Evolutionary conservation across 2,888 invertebrate genomes (phyloP).

Genomic region (Escarpia spicata): DNA sequence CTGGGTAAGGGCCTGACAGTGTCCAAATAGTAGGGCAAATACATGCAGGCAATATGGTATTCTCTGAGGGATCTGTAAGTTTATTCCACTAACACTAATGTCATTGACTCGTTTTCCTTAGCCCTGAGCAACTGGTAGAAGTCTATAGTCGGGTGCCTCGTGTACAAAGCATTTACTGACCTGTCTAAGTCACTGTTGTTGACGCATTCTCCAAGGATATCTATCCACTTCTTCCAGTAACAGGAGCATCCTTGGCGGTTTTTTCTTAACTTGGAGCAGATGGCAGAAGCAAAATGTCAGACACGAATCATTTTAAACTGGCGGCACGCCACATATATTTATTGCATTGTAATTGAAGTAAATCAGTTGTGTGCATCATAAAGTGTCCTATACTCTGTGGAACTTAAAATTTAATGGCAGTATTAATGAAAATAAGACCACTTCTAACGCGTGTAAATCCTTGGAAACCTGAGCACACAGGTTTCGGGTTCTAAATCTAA

Average conservation of each 20-base stretch:
- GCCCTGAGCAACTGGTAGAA: too few relatives aligned
- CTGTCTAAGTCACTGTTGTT: neutral
- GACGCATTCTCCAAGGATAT: neutral
- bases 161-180: too few relatives aligned
- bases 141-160: too few relatives aligned
- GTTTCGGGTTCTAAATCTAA: too few relatives aligned
- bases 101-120: too few relatives aligned
- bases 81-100: too few relatives aligned
- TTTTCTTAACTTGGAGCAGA: neutral
- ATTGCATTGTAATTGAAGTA: neutral
- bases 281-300: neutral
- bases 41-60: too few relatives aligned
- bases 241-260: neutral
- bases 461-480: too few relatives aligned
- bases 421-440: neutral
- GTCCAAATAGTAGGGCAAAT: too few relatives aligned
- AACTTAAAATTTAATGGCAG: neutral
- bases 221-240: neutral
- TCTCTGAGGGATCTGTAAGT: too few relatives aligned
- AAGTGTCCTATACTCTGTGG: neutral
- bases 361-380: neutral
- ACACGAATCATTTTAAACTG: neutral
- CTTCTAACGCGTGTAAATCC: too few relatives aligned
- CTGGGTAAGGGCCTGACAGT: too few relatives aligned
- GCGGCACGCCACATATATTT: neutral